These are phyloP conservation scores for Ophonus ardosiacus DNA, from an alignment of 2,888 invertebrate species.

Conservation along the genomic window DNA sequence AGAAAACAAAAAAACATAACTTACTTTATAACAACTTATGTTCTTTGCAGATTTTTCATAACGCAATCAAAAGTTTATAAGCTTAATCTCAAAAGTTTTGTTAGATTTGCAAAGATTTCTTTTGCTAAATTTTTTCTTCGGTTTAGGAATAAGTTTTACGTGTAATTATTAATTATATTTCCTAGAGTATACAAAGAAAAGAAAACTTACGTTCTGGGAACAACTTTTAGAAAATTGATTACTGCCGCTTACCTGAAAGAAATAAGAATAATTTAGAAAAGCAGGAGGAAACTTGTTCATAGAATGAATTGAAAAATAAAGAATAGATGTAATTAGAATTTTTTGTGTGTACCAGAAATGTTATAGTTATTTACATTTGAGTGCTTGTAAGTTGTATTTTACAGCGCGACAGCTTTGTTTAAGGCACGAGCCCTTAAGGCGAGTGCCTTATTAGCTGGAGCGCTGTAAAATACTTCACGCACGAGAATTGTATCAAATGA, in stretches of 20 bases:
- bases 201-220: background rate
- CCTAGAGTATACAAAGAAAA: background rate
- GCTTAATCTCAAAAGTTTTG: slow-evolving; percentile 21
- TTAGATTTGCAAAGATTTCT: background rate
- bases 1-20: slow-evolving; percentile 10
- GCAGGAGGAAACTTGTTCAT: too few species aligned
- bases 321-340: too few species aligned
- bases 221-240: background rate
- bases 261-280: too few species aligned
- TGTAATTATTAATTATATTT: background rate
- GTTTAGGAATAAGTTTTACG: background rate
- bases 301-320: too few species aligned
- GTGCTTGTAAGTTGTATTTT: too few species aligned
- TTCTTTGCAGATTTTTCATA: slow-evolving; percentile 9
- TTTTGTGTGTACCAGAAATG: too few species aligned
- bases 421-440: too few species aligned
- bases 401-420: too few species aligned
- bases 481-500: too few species aligned
- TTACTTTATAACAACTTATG: slow-evolving; percentile 27
- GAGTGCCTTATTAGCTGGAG: too few species aligned
- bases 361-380: too few species aligned
- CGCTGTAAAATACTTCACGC: too few species aligned
- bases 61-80: slow-evolving; percentile 26
- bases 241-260: background rate
- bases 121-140: background rate